Evolutionary conservation across 2,797 vertebrate genomes (phyloP).

Genomic region (Sarcophilus harrisii): DNA sequence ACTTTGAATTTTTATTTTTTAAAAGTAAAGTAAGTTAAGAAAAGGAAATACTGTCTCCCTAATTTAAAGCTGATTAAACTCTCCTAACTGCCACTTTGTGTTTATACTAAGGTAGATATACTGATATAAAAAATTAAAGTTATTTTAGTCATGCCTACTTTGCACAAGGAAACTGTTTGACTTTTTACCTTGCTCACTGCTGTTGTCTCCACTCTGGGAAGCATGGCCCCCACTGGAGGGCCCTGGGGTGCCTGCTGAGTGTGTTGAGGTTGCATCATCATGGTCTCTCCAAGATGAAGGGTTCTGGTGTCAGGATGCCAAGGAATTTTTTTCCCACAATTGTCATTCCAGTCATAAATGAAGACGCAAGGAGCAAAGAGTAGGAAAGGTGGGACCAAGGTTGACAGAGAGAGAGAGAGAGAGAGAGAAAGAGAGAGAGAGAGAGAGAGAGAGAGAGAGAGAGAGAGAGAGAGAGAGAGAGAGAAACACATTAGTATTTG

Average conservation of each 20-base stretch:
- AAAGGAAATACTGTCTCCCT: conserved; percentile 82
- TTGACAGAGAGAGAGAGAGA: conserved; percentile 59
- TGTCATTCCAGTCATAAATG: conserved; percentile 86
- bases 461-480: conserved; percentile 72
- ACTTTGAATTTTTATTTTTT: conserved; percentile 81
- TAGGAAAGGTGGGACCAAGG: conserved; percentile 19
- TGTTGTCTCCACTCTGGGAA: conserved; percentile 99
- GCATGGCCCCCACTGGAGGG: conserved; percentile 99
- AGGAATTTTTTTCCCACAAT: conserved; percentile 84
- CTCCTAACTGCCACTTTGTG: conserved; percentile 80
- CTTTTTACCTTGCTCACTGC: conserved; percentile 99
- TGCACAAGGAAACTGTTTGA: conserved; percentile 83
- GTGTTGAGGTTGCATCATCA: conserved; percentile 98
- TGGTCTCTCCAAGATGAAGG: conserved; percentile 99
- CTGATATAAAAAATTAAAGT: conserved; percentile 83
- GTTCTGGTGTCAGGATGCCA: conserved; percentile 92
- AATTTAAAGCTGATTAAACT: conserved; percentile 80
- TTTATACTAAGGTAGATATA: conserved; percentile 83
- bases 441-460: conserved; percentile 6
- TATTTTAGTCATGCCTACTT: conserved; percentile 85
- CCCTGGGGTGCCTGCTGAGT: conserved; percentile 99
- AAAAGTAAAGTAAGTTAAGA: conserved; percentile 80
- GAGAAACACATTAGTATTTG: conserved; percentile 88
- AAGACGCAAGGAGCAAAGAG: conserved; percentile 82
- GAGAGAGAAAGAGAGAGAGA: conserved; percentile 4